Base-by-base conservation (phyloP, 2,113 vertebrate species). In the Alouatta palliata region DNA sequence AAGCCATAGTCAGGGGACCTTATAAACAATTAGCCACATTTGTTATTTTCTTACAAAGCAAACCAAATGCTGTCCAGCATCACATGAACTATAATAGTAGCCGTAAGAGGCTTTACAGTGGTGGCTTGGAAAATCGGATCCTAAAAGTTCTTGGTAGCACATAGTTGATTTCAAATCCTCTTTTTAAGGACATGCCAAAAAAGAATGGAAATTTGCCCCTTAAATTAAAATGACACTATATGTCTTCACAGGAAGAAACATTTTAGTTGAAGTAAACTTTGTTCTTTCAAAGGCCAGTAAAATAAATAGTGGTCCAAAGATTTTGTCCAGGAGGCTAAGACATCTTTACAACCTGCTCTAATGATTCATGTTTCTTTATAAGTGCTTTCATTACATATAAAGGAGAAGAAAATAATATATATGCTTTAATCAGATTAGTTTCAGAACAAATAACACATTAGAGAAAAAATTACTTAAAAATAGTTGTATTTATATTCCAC, bases 401-500 rank as follows among this genome's bases (percentile, higher is more conserved):
- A 98, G 68, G 70, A 70, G 96, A 97, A 95, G 47, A 37, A 95
- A 92, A 89, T 95, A 96, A 97, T 97, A 98, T 58, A 97, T 96
- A 98, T 91, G 93, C 95, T 98, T 98, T 98, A 98, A 98, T 98
- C 82, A 97, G 68, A 91, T 95, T 98, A 97, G 82, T 81, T 96
- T 97, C 95, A 98, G 97, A 98, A 97, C 98, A 98, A 98, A 98
- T 97, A 98, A 98, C 98, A 98, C 98, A 97, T 98, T 98, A 98
- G 98, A 98, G 98, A 98, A 98, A 98, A 96, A 98, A 96, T 98
- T 99, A 98, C 98, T 99, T 98, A 98, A 99, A 99, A 99, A 99
- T 99, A 99, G 98, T 97, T 99, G 98, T 99, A 99, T 99, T 99
- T 99, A 99, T 99, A 99, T 98, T 98, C 98, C 98, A 98, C 98